phyloP scores from a whole-genome alignment of 2,797 vertebrate genomes.

The Podarcis lilfordi region DNA sequence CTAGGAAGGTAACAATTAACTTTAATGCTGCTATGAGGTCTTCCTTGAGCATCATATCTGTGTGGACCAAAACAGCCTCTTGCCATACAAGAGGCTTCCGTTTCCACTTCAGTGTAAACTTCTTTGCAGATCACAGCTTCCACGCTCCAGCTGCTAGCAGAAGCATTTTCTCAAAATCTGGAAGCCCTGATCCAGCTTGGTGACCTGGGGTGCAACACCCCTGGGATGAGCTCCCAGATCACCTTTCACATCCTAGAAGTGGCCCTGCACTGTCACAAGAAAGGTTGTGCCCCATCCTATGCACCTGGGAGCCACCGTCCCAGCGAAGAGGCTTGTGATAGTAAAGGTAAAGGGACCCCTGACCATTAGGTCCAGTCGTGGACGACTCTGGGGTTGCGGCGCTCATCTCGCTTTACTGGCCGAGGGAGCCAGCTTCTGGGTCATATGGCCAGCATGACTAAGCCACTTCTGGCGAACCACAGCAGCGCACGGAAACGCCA shows the following conservation, averaged over 20 bases:
- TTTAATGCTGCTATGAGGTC: background rate
- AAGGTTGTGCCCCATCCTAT: background rate
- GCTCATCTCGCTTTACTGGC: no score
- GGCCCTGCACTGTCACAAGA: no score
- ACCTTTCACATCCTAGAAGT: background rate
- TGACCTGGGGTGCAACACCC: background rate
- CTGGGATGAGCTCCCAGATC: background rate
- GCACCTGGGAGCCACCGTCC: background rate
- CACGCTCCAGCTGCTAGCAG: background rate
- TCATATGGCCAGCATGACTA: no score
- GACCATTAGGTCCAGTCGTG: no score
- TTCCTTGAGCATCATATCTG: background rate
- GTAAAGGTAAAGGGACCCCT: no score
- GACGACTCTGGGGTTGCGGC: no score
- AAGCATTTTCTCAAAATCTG: background rate
- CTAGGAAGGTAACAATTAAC: background rate
- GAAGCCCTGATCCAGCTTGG: background rate
- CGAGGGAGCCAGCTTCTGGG: no score
- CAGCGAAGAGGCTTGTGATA: no score
- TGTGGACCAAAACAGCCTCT: background rate
- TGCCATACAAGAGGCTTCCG: background rate
- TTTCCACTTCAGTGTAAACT: background rate
- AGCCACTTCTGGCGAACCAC: no score
- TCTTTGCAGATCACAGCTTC: background rate
- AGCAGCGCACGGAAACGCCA: no score